Percentiles rank a stretch among this genome's conserved stretches.
phyloP scores from a whole-genome alignment of 2,888 invertebrate genomes.

The Seira sanloemensis region DNA sequence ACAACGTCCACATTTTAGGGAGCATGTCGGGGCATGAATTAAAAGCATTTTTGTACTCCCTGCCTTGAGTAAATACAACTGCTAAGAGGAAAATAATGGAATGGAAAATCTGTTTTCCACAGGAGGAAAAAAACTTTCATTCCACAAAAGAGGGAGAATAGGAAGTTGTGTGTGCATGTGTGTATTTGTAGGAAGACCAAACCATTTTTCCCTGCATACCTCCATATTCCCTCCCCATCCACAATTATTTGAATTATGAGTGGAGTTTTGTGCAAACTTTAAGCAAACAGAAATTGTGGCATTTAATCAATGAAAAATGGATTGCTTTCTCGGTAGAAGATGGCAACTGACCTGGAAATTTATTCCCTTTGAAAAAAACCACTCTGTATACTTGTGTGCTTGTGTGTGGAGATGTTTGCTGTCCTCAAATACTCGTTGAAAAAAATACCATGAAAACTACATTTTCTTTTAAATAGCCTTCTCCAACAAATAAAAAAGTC shows the following conservation, averaged over 20 bases:
- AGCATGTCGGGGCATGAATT: conserved; percentile 43
- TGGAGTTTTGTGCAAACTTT: not conserved
- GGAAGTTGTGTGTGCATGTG: no score
- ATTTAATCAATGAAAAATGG: not conserved
- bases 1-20: no score
- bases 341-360: not conserved
- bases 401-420: not conserved
- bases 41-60: conserved; percentile 37
- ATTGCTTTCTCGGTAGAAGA: not conserved
- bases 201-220: no score
- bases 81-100: conserved; percentile 43
- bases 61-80: conserved; percentile 20
- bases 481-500: no score
- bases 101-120: conserved; percentile 23
- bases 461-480: conserved; percentile 1
- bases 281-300: not conserved
- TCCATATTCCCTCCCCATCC: no score
- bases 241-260: not conserved
- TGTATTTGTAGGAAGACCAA: no score
- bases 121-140: no score
- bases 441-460: not conserved
- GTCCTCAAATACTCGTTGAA: not conserved
- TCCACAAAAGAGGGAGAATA: no score
- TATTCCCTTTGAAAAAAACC: no score
- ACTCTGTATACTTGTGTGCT: no score